Base-by-base conservation (phyloP, 2,113 vertebrate species). In the Carlito syrichta region DNA sequence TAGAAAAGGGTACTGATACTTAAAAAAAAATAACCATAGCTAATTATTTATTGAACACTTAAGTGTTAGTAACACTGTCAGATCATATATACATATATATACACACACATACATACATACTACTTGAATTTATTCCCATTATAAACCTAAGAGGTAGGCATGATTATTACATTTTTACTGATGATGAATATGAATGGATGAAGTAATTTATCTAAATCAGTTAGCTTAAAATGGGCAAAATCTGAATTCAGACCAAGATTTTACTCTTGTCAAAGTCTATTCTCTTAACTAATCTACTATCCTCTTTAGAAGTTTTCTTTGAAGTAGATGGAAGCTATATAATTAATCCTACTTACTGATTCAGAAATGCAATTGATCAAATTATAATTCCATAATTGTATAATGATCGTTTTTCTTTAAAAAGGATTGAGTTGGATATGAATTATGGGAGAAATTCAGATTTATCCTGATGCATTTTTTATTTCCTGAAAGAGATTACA, bases 361-460 rank as follows among this genome's bases (percentile, higher is more conserved):
- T 71, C 63, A 93, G 78, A 95, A 91, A 89, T 91, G 16, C n/a
- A 52, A 35, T 76, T 69, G 60, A 81, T 86, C 69, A 86, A 86
- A 85, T 86, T 3, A 93, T 50, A 83, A 84, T 92, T 83, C 30
- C 78, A 8, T 63, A 76, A 87, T 48, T 71, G 23, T 87, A 71
- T 16, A 88, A 66, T 69, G 78, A 20, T n/a, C 58, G 30, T 30
- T 89, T 94, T 95, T 93, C 66, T 86, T 89, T 66, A 19, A 77
- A 82, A 78, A 63, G 43, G 50, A 38, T 69, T 78, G 87, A 92
- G 9, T 74, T 89, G 25, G 35, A 5, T 79, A 13, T 89, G 58
- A 93, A 83, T 89, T 76, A 90, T 85, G 20, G n/a, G 9, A 78
- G 17, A 69, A 93, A 62, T 92, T 82, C 16, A 35, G 8, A 91